Conservation (phyloP, 2,888 invertebrate genomes). For the Adelphocoris suturalis region DNA sequence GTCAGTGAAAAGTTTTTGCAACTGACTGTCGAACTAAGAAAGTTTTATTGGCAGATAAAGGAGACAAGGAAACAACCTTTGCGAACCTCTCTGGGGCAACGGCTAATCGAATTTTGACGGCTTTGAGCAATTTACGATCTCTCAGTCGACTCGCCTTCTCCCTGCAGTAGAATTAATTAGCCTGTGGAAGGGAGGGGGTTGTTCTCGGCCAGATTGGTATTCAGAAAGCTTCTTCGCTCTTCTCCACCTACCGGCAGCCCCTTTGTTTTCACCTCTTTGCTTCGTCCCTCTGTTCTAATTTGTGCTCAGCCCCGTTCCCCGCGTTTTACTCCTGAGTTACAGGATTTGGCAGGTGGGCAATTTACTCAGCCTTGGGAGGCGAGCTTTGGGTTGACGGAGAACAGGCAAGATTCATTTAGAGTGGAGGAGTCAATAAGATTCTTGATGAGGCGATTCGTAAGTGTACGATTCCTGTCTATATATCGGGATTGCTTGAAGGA, state of each 20-base stretch:
- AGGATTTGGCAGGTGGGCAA: neutral
- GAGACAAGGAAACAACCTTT: slow-evolving; percentile 20
- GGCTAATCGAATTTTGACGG: slow-evolving; percentile 51
- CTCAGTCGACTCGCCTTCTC: slow-evolving; percentile 26
- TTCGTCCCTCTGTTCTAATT: slow-evolving; percentile 7
- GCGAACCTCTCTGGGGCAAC: neutral
- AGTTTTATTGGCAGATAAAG: slow-evolving; percentile 7
- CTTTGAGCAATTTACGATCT: slow-evolving; percentile 52
- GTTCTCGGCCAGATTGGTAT: slow-evolving; percentile 15
- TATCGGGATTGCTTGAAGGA: too few species aligned
- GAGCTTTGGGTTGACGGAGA: too few species aligned
- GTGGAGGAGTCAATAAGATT: neutral
- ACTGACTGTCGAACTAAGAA: neutral
- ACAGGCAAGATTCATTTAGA: neutral
- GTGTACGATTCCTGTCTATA: too few species aligned
- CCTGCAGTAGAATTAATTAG: slow-evolving; percentile 6
- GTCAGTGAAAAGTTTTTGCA: neutral
- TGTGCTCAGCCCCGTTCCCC: slow-evolving; percentile 1
- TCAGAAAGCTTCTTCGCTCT: slow-evolving; percentile 8
- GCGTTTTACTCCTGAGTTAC: neutral
- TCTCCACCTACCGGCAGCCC: neutral
- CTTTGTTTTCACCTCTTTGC: slow-evolving; percentile 36
- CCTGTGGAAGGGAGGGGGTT: neutral
- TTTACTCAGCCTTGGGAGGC: neutral
- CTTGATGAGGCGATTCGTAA: neutral